Percentiles rank a stretch among this genome's conserved stretches.
These are phyloP conservation scores for Wiebesia pumilae DNA, from an alignment of 1,140 invertebrate genomes.

Conservation along the genomic window DNA sequence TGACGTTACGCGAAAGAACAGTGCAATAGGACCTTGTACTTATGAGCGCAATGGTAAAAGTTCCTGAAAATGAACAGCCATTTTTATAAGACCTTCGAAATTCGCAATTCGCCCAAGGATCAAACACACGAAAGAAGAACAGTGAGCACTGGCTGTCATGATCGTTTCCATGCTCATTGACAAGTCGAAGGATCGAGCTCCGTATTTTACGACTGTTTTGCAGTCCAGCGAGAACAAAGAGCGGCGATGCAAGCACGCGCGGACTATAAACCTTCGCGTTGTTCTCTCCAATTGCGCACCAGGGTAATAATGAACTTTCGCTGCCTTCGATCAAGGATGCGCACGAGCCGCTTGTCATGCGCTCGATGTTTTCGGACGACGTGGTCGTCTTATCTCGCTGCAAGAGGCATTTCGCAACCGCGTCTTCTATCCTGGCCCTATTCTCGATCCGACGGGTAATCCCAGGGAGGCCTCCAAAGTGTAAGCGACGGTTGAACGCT, in stretches of 20 bases:
- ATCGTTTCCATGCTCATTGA: background rate
- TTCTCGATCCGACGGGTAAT: background rate
- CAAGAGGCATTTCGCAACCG: too few species aligned
- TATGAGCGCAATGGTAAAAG: too few species aligned
- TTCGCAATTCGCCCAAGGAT: too few species aligned
- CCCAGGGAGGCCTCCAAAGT: too few species aligned
- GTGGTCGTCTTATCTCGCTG: too few species aligned
- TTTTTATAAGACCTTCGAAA: too few species aligned
- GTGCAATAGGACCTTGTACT: too few species aligned
- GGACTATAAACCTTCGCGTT: background rate
- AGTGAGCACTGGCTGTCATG: too few species aligned
- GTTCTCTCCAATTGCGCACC: background rate
- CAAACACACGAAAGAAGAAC: too few species aligned
- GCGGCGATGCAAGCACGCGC: background rate
- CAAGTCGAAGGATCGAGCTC: background rate
- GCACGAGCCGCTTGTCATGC: background rate
- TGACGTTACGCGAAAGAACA: too few species aligned
- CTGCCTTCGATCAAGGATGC: background rate
- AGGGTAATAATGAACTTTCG: constrained; percentile 2
- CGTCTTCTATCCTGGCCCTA: background rate
- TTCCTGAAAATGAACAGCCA: too few species aligned
- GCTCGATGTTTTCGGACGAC: background rate
- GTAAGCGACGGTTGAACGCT: too few species aligned
- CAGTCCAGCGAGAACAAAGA: background rate
- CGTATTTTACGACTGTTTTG: background rate